These are phyloP conservation scores for Hylaeus volcanicus DNA, from an alignment of 1,140 invertebrate species.

Conservation along the genomic window DNA sequence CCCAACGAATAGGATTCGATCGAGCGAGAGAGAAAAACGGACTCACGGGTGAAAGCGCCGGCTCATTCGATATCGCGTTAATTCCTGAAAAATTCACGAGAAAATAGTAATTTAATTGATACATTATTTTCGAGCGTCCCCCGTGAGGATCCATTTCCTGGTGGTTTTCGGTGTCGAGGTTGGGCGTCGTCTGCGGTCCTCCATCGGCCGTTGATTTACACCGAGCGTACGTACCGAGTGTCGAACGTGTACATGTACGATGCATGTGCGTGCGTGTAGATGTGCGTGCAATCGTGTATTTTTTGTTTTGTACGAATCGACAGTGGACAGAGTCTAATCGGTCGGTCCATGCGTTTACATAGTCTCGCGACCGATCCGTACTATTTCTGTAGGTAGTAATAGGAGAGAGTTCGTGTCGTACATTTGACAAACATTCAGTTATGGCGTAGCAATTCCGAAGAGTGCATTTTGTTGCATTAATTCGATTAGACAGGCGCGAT, in stretches of 20 bases:
- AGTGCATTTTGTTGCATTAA: conserved; percentile 71
- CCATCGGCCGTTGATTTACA: not conserved
- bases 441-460: conserved; percentile 77
- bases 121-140: not conserved
- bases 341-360: conserved; percentile 32
- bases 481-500: conserved; percentile 29
- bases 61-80: conserved; percentile 4
- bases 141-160: conserved; percentile 5
- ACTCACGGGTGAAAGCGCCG: not conserved
- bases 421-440: conserved; percentile 77
- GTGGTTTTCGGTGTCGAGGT: not conserved
- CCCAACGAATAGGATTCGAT: not conserved
- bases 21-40: not conserved
- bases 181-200: not conserved
- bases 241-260: conserved; percentile 33
- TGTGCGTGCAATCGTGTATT: conserved; percentile 52
- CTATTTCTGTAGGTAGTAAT: conserved; percentile 26
- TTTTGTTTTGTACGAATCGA: conserved; percentile 41
- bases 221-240: conserved; percentile 2
- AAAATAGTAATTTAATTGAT: conserved; percentile 15
- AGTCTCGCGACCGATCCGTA: conserved; percentile 38
- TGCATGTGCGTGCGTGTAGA: conserved; percentile 43
- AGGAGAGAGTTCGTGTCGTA: conserved; percentile 60
- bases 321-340: conserved; percentile 14
- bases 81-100: conserved; percentile 56